Base-by-base conservation (phyloP, 1,140 invertebrate genomes). In the Drosophila parabipectinata region DNA sequence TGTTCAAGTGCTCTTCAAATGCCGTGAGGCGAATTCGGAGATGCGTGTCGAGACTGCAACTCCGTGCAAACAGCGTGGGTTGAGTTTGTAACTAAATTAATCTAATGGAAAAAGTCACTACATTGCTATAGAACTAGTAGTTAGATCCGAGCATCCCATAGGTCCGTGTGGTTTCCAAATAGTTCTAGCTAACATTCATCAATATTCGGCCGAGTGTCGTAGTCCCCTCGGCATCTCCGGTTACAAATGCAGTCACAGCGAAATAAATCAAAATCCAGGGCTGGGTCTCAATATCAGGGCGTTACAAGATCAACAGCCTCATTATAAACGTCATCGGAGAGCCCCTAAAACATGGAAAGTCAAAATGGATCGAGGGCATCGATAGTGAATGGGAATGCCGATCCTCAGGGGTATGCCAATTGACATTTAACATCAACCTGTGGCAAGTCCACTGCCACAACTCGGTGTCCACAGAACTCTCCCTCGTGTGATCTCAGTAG, bases 351-450 rank as follows among this genome's bases (percentile, higher is more conserved):
- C 57, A 63, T 45, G 26, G 12, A 18, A 28, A 32, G 18, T 30
- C 47, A 44, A 21, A 21, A 21, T 21, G 21, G 52, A 28, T 28
- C 30, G 32, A 28, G 26, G 24, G 41, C 30, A 28, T 50, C 9
- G 34, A 32, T 54, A 52, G 52, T 61, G 55, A 12, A 50, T 59
- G 28, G 47, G 69, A 7, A 28, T 78, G 66, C 75, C 73, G 79
- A 87, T 88, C 72, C 83, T 83, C 83, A 62, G 54, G 83, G 79
- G 83, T 79, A 88, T 83, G 63, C 79, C 83, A 83, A 88, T 88
- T 88, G 83, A 88, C 83, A 88, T 88, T 88, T 88, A 88, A 88
- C 83, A 88, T 88, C 79, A 88, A 88, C 83, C 83, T 88, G 83
- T 76, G 83, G 83, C 76, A 63, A 57, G 58, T 55, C 18, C 62